Base-by-base conservation (phyloP, 2,797 vertebrate species). In the Gastrophryne carolinensis region DNA sequence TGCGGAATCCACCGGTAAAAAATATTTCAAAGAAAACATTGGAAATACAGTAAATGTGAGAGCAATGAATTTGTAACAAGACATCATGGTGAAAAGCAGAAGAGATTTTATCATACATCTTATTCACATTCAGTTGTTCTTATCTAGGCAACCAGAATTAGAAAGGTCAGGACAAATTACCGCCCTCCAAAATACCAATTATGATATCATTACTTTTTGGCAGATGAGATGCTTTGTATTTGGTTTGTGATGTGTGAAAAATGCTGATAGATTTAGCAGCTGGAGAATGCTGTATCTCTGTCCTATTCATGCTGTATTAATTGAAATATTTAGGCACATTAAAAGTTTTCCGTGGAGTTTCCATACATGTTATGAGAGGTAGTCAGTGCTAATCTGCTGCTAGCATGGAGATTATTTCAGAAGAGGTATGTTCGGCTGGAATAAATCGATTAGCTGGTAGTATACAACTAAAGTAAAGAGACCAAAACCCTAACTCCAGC, bases 291-390 rank as follows among this genome's bases (percentile, higher is more conserved):
- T 34, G 44, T 17, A 30, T 47, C 10, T 29, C 11, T 47, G 35
- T 54, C 54, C 64, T 67, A 12, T 49, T 54, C 21, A 17, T 26
- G 49, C 64, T 37, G 49, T 53, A 67, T 39, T 15, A 26, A 67
- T 39, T 53, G 49, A 49, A 67, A 54, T 67, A 54, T 67, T 21
- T 52, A 26, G 49, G 54, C 30, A 54, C 64, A 67, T 67, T 67
- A 67, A 37, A 67, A 67, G 49, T 67, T 53, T 50, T 24, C 58
- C 29, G 53, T 29, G 37, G 30, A 52, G 30, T 41, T 52, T 47
- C 64, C 13, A 47, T 27, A 57, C 61, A 44, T 44, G 37, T 73
- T 73, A 73, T 65, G 41, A 49, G 65, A 26, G 26, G 50, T 6
- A 10, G 19, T 56, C 37, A 29, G 53, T 32, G 41, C 39, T 58